phyloP scores from a whole-genome alignment of 1,140 invertebrate species.

The Anagrus nilaparvatae region DNA sequence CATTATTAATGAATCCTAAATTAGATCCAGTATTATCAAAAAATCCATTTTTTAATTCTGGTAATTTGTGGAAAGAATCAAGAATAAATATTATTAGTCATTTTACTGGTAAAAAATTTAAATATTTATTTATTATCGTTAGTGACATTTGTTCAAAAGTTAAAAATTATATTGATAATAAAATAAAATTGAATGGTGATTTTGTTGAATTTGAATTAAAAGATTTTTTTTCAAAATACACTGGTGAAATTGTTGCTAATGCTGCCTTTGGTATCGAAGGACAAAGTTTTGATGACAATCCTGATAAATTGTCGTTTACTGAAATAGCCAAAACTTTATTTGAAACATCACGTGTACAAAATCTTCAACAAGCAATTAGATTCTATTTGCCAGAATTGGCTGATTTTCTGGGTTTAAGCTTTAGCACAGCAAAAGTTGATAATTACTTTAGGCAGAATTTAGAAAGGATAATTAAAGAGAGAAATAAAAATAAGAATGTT shows the following conservation, averaged over 20 bases:
- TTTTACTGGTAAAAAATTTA: constrained; percentile 22
- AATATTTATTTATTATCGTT: constrained; percentile 8
- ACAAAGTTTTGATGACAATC: constrained; percentile 14
- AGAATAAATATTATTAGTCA: constrained; percentile 13
- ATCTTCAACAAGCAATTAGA: not conserved
- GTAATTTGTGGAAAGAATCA: constrained; percentile 16
- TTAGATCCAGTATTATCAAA: constrained; percentile 19
- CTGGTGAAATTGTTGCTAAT: constrained; percentile 39
- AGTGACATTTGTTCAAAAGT: constrained; percentile 5
- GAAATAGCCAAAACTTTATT: constrained; percentile 20
- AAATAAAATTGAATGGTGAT: too few relatives aligned
- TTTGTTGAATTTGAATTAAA: constrained; percentile 29
- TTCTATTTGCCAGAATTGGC: not conserved
- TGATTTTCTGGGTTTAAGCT: not conserved
- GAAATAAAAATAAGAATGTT: too few relatives aligned
- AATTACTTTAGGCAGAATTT: constrained; percentile 13
- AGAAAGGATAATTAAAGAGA: not conserved
- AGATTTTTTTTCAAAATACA: constrained; percentile 34
- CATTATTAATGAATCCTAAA: constrained; percentile 11
- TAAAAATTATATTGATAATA: too few relatives aligned
- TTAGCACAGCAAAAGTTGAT: constrained; percentile 5
- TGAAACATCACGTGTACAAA: not conserved
- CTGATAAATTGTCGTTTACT: constrained; percentile 1
- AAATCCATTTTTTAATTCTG: constrained; percentile 27
- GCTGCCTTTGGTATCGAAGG: constrained; percentile 38